Evolutionary conservation across 2,888 invertebrate species (phyloP).

Genomic region (Trissonchulus sp.): DNA sequence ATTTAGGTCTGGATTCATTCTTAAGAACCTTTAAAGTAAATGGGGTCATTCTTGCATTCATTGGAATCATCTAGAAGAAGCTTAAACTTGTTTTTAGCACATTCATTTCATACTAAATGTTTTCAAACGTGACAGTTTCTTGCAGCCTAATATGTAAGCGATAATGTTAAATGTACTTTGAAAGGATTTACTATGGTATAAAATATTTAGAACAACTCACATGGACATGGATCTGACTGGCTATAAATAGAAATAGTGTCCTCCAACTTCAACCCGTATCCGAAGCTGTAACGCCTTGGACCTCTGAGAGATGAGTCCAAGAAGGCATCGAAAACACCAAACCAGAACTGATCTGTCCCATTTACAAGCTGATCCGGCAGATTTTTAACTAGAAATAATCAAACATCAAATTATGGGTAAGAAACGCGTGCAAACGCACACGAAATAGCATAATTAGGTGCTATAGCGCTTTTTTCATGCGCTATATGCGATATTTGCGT

Average conservation of each 20-base stretch:
- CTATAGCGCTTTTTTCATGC: not conserved
- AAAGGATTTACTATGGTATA: too few relatives aligned
- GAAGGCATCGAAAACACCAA: constrained; percentile 24
- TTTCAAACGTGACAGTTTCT: too few relatives aligned
- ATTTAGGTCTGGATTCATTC: too few relatives aligned
- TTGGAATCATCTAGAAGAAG: too few relatives aligned
- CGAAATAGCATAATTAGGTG: not conserved
- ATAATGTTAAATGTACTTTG: too few relatives aligned
- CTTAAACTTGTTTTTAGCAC: too few relatives aligned
- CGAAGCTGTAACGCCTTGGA: constrained; percentile 22
- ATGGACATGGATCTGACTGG: constrained; percentile 31
- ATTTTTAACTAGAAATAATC: constrained; percentile 19
- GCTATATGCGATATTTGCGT: too few relatives aligned
- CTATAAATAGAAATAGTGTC: constrained; percentile 25
- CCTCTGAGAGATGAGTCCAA: constrained; percentile 21
- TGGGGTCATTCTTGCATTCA: too few relatives aligned
- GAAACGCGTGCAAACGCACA: not conserved
- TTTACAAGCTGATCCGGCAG: not conserved
- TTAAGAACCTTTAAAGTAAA: too few relatives aligned
- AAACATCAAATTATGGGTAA: not conserved
- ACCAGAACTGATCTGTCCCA: not conserved
- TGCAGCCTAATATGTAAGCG: too few relatives aligned
- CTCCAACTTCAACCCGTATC: constrained; percentile 25
- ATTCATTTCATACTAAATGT: not conserved
- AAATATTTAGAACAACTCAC: constrained; percentile 17